Evolutionary conservation across 2,797 vertebrate species (phyloP).

Genomic region (Stomatorhinus walkeri): DNA sequence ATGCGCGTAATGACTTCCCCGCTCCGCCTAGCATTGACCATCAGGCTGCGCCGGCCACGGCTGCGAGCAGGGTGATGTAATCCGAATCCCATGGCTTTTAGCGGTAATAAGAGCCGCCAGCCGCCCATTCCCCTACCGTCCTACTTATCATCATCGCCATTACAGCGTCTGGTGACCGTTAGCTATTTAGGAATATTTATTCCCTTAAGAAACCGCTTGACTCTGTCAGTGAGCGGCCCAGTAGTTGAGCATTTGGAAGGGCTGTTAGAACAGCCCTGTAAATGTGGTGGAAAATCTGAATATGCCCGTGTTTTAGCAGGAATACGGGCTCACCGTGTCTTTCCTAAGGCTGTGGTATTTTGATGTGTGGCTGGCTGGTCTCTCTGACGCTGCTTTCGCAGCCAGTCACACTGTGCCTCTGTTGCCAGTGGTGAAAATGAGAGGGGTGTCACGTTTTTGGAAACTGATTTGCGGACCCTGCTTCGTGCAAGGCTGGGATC

Average conservation of each 20-base stretch:
- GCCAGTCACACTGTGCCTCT: neutral
- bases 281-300: neutral
- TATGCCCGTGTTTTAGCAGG: neutral
- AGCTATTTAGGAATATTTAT: slow-evolving; percentile 12
- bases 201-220: slow-evolving; percentile 5
- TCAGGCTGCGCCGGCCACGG: neutral
- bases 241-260: neutral
- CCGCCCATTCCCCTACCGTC: neutral
- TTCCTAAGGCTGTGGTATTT: neutral
- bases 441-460: neutral
- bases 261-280: neutral
- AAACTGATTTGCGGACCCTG: slow-evolving; percentile 16
- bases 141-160: neutral
- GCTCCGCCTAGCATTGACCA: slow-evolving; percentile 10
- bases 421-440: neutral
- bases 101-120: neutral
- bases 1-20: slow-evolving; percentile 25
- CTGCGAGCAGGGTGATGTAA: neutral
- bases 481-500: neutral
- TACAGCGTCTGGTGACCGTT: slow-evolving; percentile 1
- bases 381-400: neutral
- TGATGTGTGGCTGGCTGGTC: neutral
- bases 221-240: neutral
- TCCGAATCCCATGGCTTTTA: slow-evolving; percentile 3
- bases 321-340: neutral